Percentiles rank a stretch among this genome's conserved stretches.
Conservation (phyloP, 2,888 invertebrate species). For the Drosophila sordidapex region DNA sequence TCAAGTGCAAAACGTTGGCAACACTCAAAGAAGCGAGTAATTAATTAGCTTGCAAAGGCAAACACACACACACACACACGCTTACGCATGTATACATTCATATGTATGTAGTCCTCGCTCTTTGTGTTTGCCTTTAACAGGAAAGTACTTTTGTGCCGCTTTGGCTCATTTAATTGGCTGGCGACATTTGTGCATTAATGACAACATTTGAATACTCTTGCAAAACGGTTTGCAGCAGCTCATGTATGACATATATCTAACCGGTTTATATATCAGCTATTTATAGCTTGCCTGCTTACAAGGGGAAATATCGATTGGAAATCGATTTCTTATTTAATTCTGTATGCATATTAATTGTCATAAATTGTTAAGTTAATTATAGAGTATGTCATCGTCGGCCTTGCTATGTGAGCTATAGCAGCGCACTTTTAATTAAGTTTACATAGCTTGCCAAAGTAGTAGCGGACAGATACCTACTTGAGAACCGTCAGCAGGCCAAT, state of each 20-base stretch:
- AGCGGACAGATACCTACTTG: conserved; percentile 2
- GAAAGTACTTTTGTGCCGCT: conserved; percentile 10
- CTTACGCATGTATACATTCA: neutral
- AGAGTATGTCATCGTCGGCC: neutral
- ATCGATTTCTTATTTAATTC: neutral
- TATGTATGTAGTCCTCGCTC: neutral
- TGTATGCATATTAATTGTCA: neutral
- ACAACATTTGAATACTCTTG: conserved; percentile 1
- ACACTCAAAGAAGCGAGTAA: conserved; percentile 48
- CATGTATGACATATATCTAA: neutral
- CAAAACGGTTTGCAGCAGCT: neutral
- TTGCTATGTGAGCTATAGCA: neutral
- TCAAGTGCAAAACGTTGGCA: conserved; percentile 57
- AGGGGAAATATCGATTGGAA: neutral
- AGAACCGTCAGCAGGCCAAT: conserved; percentile 31
- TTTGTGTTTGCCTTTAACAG: conserved; percentile 17
- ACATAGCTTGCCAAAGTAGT: conserved; percentile 2
- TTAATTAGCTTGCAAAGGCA: conserved; percentile 59
- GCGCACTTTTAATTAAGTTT: conserved; percentile 45
- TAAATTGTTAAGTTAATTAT: neutral
- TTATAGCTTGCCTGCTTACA: neutral
- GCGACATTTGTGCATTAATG: conserved; percentile 15
- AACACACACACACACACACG: conserved; percentile 6
- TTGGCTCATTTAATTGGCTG: conserved; percentile 30
- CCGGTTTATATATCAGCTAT: neutral